Conservation (phyloP, 2,113 vertebrate species). For the Platysteira castanea region DNA sequence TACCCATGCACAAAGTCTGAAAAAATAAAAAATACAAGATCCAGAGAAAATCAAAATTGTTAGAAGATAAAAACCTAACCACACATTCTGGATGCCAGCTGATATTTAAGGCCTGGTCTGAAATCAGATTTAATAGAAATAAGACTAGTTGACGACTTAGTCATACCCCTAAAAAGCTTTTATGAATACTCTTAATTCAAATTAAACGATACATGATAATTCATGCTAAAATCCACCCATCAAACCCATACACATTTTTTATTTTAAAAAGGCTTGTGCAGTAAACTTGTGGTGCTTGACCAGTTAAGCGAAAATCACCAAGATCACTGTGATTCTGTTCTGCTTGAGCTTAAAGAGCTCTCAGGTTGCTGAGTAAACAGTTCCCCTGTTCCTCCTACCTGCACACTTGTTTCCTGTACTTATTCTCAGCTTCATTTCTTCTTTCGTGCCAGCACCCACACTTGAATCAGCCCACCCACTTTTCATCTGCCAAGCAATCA, state of each 20-base stretch:
- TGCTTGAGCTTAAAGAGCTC: neutral
- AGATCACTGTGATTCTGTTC: neutral
- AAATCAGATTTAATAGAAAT: neutral
- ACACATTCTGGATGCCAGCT: neutral
- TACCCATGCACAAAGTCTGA: neutral
- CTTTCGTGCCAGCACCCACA: slow-evolving; percentile 17
- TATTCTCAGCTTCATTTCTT: slow-evolving; percentile 42
- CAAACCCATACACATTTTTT: neutral
- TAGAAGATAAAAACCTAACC: neutral
- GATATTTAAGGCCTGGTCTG: neutral
- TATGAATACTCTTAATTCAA: neutral
- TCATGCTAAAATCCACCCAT: neutral
- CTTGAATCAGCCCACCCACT: slow-evolving; percentile 44
- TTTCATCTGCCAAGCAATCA: slow-evolving; percentile 43
- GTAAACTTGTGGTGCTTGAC: neutral
- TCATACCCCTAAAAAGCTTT: neutral
- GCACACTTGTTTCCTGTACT: slow-evolving; percentile 42
- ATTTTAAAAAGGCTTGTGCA: neutral
- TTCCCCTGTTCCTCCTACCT: neutral
- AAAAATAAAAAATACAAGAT: neutral
- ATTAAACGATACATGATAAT: neutral
- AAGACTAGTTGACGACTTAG: neutral
- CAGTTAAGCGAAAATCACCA: neutral
- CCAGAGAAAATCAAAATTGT: neutral
- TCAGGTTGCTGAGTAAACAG: slow-evolving; percentile 9